Percentiles rank a stretch among this genome's conserved stretches.
Conservation (phyloP, 2,113 vertebrate species). For the Ondatra zibethicus region DNA sequence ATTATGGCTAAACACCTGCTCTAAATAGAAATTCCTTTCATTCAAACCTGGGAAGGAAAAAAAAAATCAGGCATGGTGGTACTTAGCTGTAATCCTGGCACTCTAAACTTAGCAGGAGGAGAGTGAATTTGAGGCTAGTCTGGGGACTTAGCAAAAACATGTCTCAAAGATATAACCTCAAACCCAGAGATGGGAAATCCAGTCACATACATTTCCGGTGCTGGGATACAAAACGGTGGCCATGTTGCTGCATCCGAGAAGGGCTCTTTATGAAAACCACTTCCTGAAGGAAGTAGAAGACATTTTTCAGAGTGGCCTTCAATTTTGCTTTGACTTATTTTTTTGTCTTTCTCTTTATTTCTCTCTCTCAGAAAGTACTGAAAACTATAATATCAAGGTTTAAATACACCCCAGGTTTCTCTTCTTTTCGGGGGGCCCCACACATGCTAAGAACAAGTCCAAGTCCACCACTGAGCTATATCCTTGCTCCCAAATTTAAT, state of each 20-base stretch:
- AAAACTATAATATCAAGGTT: not conserved
- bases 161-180: not conserved
- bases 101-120: not conserved
- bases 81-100: not conserved
- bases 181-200: not conserved
- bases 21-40: not conserved
- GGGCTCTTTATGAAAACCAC: not conserved
- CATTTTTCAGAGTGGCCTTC: not conserved
- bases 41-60: not conserved
- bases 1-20: not conserved
- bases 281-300: slow-evolving; percentile 1
- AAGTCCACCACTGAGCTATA: not conserved
- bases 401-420: not conserved
- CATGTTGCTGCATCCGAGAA: not conserved
- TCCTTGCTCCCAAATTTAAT: not conserved
- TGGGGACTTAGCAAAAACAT: not conserved
- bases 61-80: not conserved
- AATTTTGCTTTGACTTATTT: not conserved
- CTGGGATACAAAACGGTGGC: not conserved
- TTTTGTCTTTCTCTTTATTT: no score
- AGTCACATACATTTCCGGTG: not conserved
- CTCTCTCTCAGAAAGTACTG: not conserved
- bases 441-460: not conserved
- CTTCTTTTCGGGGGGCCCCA: not conserved
- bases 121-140: not conserved